Evolutionary conservation across 2,797 vertebrate species (phyloP), one percentile per base, ranked within the genome.

Genomic region (Schizopygopsis pylzovi): DNA sequence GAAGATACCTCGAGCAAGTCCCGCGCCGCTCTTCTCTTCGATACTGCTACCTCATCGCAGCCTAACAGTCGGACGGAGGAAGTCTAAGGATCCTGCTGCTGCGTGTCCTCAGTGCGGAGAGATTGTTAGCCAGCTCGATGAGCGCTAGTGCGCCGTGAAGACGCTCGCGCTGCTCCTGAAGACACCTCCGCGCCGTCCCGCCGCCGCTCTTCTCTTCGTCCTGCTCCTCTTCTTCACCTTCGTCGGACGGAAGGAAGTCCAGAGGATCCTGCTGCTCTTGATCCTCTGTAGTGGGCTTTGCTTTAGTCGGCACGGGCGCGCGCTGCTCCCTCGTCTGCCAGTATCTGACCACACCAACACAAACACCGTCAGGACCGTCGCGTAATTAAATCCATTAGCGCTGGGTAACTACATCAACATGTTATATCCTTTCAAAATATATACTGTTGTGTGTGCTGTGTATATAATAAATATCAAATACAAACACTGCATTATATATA

Each of bases 231-330:
- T 95, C 95, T 52, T 92, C 90, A 1, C 88, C 92, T 83, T 96
- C 96, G 0, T 99, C 98, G 0, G 98, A 99, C 61, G 97, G 97
- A 56, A 97, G 93, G 82, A 96, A 98, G 68, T 97, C 98, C 94
- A 98, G 95, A 0, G 98, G 98, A 89, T 99, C 98, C 91, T 97
- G 98, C 93, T 99, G 98, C 81, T 99, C 98, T 91, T 99, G 98
- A 85, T 99, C 98, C 92, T 99, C 97, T 0, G 82, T 85, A 39
- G 96, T 95, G 0, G 91, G 93, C 93, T 97, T 98, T 63, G 92
- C 94, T 94, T 97, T 98, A 91, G 95, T 90, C 71, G 95, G 92
- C 12, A 94, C 92, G 1, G 96, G 96, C 6, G 96, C 90, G 0
- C 97, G 97, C 90, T 99, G 97, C 90, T 99, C 98, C 73, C 97